phyloP scores from a whole-genome alignment of 2,797 vertebrate species.

The Rhabdophis nuchalis region DNA sequence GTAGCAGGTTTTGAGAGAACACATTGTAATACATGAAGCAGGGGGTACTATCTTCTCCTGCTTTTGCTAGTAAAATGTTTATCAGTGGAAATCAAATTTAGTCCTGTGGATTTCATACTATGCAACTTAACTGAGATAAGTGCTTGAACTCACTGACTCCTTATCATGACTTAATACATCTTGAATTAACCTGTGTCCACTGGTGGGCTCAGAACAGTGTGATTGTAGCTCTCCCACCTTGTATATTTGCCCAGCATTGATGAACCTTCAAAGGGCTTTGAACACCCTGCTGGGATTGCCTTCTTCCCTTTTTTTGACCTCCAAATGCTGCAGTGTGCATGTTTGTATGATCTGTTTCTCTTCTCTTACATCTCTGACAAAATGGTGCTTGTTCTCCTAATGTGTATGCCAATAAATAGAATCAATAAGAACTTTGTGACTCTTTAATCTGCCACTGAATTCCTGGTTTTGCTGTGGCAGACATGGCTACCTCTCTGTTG shows the following conservation, averaged over 20 bases:
- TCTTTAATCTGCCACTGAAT: neutral
- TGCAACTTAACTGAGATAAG: neutral
- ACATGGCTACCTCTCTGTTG: neutral
- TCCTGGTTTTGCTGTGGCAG: neutral
- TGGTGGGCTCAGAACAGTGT: neutral
- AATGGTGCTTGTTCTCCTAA: neutral
- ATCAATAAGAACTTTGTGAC: neutral
- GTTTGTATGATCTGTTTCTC: neutral
- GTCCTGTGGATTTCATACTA: neutral
- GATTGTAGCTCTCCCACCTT: neutral
- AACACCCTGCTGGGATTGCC: neutral
- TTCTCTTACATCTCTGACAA: neutral
- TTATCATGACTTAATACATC: neutral
- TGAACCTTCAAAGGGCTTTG: neutral
- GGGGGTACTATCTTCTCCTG: neutral
- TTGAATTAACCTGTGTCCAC: neutral
- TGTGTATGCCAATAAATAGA: neutral
- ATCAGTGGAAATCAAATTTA: neutral
- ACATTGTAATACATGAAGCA: neutral
- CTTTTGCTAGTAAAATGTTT: neutral
- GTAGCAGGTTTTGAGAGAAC: neutral
- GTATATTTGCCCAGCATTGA: neutral
- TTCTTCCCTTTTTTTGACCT: neutral
- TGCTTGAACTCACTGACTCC: neutral
- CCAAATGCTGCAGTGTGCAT: neutral